Percentiles rank a stretch among this genome's conserved stretches.
These are phyloP conservation scores for Cervus canadensis DNA, from an alignment of 2,113 vertebrate genomes.

Conservation along the genomic window DNA sequence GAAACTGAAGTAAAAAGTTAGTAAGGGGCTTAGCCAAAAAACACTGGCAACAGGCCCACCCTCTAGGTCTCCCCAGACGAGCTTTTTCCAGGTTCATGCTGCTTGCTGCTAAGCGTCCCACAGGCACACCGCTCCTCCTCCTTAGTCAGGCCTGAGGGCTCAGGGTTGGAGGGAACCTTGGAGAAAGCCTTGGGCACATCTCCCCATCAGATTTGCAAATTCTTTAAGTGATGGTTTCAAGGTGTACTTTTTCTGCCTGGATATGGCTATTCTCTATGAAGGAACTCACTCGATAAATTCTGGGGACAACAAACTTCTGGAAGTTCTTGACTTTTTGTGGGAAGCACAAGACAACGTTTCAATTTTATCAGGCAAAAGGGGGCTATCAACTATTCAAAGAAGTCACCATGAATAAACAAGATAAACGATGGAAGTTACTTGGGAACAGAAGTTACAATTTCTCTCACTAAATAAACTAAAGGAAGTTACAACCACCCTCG, in stretches of 20 bases:
- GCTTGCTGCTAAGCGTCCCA: neutral
- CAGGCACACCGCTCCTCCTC: neutral
- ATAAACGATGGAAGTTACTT: neutral
- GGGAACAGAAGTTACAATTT: neutral
- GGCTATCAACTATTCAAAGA: conserved; percentile 7
- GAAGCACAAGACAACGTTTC: neutral
- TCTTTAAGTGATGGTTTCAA: neutral
- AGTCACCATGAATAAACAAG: neutral
- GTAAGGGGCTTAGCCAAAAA: neutral
- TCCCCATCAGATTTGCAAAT: neutral
- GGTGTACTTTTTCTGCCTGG: neutral
- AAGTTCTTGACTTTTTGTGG: conserved; percentile 19
- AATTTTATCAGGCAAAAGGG: conserved; percentile 26
- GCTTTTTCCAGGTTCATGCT: neutral
- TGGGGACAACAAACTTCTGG: neutral
- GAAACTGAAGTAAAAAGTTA: neutral
- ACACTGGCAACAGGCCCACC: neutral
- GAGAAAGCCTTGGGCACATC: neutral
- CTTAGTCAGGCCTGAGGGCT: neutral
- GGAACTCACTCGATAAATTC: neutral
- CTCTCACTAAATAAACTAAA: conserved; percentile 11
- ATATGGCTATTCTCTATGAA: neutral
- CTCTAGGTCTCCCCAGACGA: neutral
- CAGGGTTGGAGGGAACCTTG: neutral
- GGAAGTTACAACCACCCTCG: neutral